Percentiles rank a stretch among this genome's conserved stretches.
These are phyloP conservation scores for Toxotes chatareus DNA, from an alignment of 2,113 vertebrate species.

Conservation along the genomic window DNA sequence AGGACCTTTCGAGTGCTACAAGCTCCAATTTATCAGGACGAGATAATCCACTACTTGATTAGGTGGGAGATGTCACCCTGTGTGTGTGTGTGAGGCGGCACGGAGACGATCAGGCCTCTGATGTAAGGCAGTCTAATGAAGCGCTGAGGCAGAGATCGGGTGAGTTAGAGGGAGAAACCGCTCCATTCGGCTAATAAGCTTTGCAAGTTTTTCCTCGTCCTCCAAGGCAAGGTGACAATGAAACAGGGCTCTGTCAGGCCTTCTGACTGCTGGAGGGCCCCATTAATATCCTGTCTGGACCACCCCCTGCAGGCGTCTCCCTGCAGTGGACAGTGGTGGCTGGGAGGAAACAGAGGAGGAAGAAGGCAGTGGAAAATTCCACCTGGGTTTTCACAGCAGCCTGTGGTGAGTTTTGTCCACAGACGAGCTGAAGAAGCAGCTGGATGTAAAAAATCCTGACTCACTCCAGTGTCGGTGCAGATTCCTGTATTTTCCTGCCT, in stretches of 20 bases:
- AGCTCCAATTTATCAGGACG: conserved; percentile 87
- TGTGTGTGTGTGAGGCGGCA: conserved; percentile 65
- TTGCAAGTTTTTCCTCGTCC: conserved; percentile 79
- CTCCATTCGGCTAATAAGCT: conserved; percentile 76
- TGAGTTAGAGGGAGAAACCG: conserved; percentile 58
- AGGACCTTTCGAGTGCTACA: conserved; percentile 82
- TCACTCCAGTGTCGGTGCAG: too few relatives aligned
- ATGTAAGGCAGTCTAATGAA: conserved; percentile 75
- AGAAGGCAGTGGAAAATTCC: conserved; percentile 66
- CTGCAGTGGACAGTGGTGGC: conserved; percentile 47
- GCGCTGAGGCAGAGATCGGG: conserved; percentile 64
- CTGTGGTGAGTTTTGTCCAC: too few relatives aligned
- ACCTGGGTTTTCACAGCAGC: conserved; percentile 17
- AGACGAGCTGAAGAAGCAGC: too few relatives aligned
- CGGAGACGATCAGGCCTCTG: conserved; percentile 46
- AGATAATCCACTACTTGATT: conserved; percentile 87
- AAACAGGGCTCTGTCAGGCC: conserved; percentile 69
- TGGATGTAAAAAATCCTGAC: too few relatives aligned
- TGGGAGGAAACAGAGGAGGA: conserved; percentile 11
- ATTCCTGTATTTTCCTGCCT: too few relatives aligned
- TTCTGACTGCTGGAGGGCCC: conserved; percentile 71
- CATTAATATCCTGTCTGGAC: conserved; percentile 79
- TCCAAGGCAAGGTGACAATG: conserved; percentile 84
- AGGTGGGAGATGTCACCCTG: conserved; percentile 83
- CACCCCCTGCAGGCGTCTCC: conserved; percentile 68